Conservation (phyloP, 2,888 invertebrate genomes). For the Drosophila picticornis region DNA sequence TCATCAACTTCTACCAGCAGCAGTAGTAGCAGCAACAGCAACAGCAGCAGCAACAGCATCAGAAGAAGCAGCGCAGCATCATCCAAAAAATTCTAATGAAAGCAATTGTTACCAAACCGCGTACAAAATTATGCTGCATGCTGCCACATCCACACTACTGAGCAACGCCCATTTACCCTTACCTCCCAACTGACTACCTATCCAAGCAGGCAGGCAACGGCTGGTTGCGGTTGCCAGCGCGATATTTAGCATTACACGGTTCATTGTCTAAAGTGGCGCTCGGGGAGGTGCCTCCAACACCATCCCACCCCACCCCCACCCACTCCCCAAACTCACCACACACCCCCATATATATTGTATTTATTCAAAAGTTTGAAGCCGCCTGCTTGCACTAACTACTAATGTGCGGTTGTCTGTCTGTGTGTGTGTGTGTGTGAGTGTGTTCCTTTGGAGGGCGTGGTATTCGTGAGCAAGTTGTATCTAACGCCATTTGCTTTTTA, state of each 20-base stretch:
- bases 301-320: slow-evolving; percentile 1
- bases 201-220: slow-evolving; percentile 40
- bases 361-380: slow-evolving; percentile 77
- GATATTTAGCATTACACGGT: slow-evolving; percentile 80
- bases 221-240: slow-evolving; percentile 72
- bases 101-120: slow-evolving; percentile 82
- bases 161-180: neutral
- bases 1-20: slow-evolving; percentile 5
- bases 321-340: neutral
- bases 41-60: slow-evolving; percentile 10
- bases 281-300: slow-evolving; percentile 53
- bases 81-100: slow-evolving; percentile 75
- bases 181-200: neutral
- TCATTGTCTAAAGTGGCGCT: slow-evolving; percentile 81
- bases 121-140: slow-evolving; percentile 78
- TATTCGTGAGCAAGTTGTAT: slow-evolving; percentile 66
- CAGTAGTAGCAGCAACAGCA: slow-evolving; percentile 3
- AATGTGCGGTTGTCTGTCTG: slow-evolving; percentile 70
- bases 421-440: slow-evolving; percentile 26
- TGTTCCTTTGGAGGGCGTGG: slow-evolving; percentile 52
- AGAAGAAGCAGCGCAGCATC: slow-evolving; percentile 21
- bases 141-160: slow-evolving; percentile 44
- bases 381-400: slow-evolving; percentile 82
- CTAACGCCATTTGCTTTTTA: slow-evolving; percentile 79
- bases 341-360: slow-evolving; percentile 64